Base-by-base conservation (phyloP, 2,113 vertebrate genomes). In the Fulmarus glacialis region DNA sequence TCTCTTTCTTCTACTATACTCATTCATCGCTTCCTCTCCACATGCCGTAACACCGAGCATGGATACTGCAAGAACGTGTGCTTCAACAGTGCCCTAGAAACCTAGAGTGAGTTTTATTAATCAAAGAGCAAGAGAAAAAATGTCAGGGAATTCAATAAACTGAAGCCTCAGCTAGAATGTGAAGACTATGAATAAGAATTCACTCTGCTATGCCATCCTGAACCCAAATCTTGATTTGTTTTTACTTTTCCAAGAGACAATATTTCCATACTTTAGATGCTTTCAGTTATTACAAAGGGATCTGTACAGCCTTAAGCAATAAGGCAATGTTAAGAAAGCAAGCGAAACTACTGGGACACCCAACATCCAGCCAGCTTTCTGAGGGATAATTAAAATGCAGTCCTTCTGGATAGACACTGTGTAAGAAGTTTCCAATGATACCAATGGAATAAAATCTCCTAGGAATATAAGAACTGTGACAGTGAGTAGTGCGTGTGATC, bases 191-290 rank as follows among this genome's bases (percentile, higher is more conserved):
- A 91, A n/a, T 82, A 79, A 85, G 60, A 97, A 85, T 92, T 89
- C 91, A 89, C 17, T 91, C 43, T 71, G 70, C 47, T 82, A 91
- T 79, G 58, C 34, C 36, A 47, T 60, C 62, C 55, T 75, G 53
- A 93, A 89, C 21, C 22, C 30, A 81, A 82, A 77, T 77, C 70
- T 90, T 80, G 32, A 52, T 93, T 92, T 90, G 22, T 84, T 96
- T 96, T 96, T 73, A 71, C 87, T 97, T 93, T 96, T 95, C 92
- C 82, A 91, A 96, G 92, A 85, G 92, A 90, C 77, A 95, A 82
- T 92, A 73, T 96, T 98, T 98, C 91, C 96, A 66, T 81, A 95
- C 73, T 79, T 89, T 86, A 82, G 68, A 85, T 93, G 56, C 80
- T 91, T 93, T 77, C 53, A 50, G 63, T 82, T 95, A 67, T 92